Evolutionary conservation across 2,888 invertebrate species (phyloP), one percentile per base, ranked within the genome.

Genomic region (Ethmia dodecea): DNA sequence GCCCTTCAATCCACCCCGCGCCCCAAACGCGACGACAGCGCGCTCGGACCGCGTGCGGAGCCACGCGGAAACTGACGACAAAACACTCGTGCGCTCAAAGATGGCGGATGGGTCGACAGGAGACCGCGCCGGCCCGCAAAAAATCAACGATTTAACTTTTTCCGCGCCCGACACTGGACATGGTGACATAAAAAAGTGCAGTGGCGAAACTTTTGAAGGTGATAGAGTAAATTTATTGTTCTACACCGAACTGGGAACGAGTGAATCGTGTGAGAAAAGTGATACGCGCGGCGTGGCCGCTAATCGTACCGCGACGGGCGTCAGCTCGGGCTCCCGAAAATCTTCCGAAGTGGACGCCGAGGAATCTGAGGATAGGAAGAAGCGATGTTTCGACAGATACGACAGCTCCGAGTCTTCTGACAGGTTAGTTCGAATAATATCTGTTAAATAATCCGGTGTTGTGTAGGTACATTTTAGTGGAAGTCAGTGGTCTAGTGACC

Each of bases 371-470:
- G 91, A 90, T 70, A 89, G 92, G 77, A 93, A 92, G 86, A 95
- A 94, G 87, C 89, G 95, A 86, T 94, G 95, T 86, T 89, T 93
- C 77, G 94, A 95, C 90, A 91, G 95, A 88, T 95, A 94, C 88
- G 95, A 96, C 89, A 95, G 95, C 81, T 95, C 95, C 65, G 95
- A 95, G 88, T 95, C 95, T 67, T 95, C 95, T 86, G 95, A 95
- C 93, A 95, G 95, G 95, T 95, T 79, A 89, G 89, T 72, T 46
- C 32, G 43, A 41, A 34, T 44, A 10, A 24, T 48, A 61, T 67
- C 46, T 51, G 60, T 67, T 57, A 67, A 55, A 26, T 60, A 54
- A 51, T 45, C 33, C 22, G 25, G 33, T 28, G 28, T 35, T 43
- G 46, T 49, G 45, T 26, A 52, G 36, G 38, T 18, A 13, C 13